Evolutionary conservation across 2,797 vertebrate species (phyloP), one percentile per base, ranked within the genome.

Genomic region (Anabas testudineus): DNA sequence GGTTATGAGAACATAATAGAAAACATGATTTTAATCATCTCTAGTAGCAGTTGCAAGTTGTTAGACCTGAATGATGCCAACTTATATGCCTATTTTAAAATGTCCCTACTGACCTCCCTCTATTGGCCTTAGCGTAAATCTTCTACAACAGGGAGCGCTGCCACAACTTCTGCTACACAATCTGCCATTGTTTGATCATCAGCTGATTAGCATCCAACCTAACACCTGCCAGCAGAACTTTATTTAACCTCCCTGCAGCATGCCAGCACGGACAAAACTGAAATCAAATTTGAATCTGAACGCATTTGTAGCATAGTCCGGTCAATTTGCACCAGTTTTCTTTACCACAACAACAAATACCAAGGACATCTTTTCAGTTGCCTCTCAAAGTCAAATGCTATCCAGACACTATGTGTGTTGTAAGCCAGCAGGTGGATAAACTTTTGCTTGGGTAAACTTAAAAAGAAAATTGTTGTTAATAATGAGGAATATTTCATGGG

Each of bases 101-200:
- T 63, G 59, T 37, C 53, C 55, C 48, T 66, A 56, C 70, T 71
- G 74, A 62, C 64, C 45, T 53, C 54, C 51, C 54, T 53, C 19
- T 36, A 39, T 43, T 41, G 39, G 71, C 22, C 12, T 60, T 43
- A 24, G 42, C 45, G 19, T 30, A 67, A 66, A 66, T 74, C 57
- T 57, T 63, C 42, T 28, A 43, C 18, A 43, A 34, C 51, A 26
- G 19, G 56, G 46, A 75, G 51, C 28, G 7, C n/a, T 73, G 77
- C 58, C 47, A 65, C 49, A 61, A 59, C 67, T 78, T 75, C 69
- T 76, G 67, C 52, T 58, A 42, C 60, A 56, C 63, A 76, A 62
- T 57, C 62, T 82, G 63, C 68, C 36, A 56, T 67, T 71, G 73
- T 87, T 80, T 82, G 63, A 75, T 71, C 58, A 48, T 73, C 45